A percentile compares a stretch with the other conserved stretches of the same genome.
phyloP scores from a whole-genome alignment of 2,888 invertebrate species.

The Cryptocephalus moraei region DNA sequence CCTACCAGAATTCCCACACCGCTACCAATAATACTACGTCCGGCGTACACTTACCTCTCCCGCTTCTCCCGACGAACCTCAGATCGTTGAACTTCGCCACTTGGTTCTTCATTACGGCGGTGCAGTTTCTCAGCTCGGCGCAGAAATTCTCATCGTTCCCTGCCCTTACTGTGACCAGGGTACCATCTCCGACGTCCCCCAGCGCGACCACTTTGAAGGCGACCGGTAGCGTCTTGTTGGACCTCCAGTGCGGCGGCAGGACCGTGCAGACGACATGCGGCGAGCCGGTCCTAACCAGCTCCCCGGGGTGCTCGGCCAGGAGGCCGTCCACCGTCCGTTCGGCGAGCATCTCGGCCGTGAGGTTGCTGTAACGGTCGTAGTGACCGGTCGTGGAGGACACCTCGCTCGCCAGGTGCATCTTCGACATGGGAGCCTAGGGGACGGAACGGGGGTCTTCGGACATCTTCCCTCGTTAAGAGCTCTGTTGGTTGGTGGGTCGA shows the following conservation, averaged over 20 bases:
- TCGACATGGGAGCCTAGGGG: too few species aligned
- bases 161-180: constrained; percentile 88
- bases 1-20: too few species aligned
- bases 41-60: constrained; percentile 68
- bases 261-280: constrained; percentile 94
- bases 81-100: constrained; percentile 98
- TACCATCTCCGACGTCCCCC: constrained; percentile 92
- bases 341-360: constrained; percentile 83
- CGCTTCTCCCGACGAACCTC: constrained; percentile 96
- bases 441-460: too few species aligned
- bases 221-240: constrained; percentile 94
- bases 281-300: constrained; percentile 83
- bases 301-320: constrained; percentile 83
- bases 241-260: constrained; percentile 93
- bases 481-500: too few species aligned
- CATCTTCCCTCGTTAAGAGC: too few species aligned
- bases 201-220: constrained; percentile 95
- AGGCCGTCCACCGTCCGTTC: constrained; percentile 81
- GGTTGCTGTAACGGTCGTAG: constrained; percentile 45
- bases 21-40: too few species aligned
- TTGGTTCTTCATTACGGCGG: constrained; percentile 96
- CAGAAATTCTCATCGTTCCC: constrained; percentile 98
- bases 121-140: constrained; percentile 89
- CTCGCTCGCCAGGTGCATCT: constrained; percentile 74
- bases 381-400: constrained; percentile 58